These are phyloP conservation scores for Cyprinodon diabolis DNA, from an alignment of 2,797 vertebrate species.

Conservation along the genomic window DNA sequence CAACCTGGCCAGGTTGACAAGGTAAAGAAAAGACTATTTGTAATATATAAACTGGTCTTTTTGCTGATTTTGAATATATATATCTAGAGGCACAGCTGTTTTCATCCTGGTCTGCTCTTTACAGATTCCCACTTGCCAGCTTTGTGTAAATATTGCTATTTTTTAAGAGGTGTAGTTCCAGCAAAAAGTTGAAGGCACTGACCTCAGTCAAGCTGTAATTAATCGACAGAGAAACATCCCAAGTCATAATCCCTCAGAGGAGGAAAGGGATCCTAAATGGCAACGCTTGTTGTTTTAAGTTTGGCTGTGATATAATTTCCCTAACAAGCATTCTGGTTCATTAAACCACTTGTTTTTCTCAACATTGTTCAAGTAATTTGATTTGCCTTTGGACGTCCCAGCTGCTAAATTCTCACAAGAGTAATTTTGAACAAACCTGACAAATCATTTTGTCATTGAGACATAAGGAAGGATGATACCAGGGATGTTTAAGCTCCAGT, in stretches of 20 bases:
- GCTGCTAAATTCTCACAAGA: conserved; percentile 12
- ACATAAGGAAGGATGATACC: neutral
- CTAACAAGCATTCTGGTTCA: conserved; percentile 3
- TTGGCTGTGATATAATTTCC: neutral
- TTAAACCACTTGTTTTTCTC: conserved; percentile 7
- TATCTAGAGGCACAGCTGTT: conserved; percentile 47
- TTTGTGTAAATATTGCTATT: conserved; percentile 72
- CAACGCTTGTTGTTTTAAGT: conserved; percentile 18
- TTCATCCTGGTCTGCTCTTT: conserved; percentile 38
- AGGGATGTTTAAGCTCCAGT: conserved; percentile 2
- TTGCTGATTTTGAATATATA: conserved; percentile 42
- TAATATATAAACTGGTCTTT: conserved; percentile 17
- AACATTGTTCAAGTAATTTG: conserved; percentile 12
- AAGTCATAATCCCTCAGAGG: conserved; percentile 67
- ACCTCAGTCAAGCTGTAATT: conserved; percentile 69
- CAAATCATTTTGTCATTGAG: conserved; percentile 9
- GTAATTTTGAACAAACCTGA: neutral
- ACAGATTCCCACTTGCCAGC: conserved; percentile 37
- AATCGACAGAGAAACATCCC: conserved; percentile 63
- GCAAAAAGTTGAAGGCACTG: conserved; percentile 60
- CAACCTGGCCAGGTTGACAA: conserved; percentile 36
- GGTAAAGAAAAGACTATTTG: conserved; percentile 23
- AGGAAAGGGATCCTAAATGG: conserved; percentile 52
- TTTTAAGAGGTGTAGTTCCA: conserved; percentile 53
- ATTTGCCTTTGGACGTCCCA: conserved; percentile 1